phyloP scores from a whole-genome alignment of 2,888 invertebrate species.

The Aporophyla lueneburgensis region DNA sequence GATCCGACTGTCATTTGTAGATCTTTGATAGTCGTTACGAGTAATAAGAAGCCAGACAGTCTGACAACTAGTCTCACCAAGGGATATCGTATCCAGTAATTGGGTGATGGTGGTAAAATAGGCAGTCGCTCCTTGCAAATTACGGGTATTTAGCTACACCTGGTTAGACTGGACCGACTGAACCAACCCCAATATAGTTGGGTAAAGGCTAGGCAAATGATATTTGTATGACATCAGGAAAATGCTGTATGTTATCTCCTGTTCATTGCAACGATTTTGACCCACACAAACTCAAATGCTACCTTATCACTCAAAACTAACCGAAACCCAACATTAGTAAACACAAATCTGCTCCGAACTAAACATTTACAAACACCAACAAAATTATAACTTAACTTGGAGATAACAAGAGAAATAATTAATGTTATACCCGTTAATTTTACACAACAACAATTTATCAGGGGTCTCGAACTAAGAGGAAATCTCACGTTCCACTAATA shows the following conservation, averaged over 20 bases:
- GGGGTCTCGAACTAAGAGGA: slow-evolving; percentile 43
- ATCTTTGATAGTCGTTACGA: too few species aligned
- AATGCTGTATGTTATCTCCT: background rate
- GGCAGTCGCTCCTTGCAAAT: too few species aligned
- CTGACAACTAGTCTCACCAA: too few species aligned
- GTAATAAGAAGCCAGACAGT: too few species aligned
- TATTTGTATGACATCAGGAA: background rate
- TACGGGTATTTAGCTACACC: too few species aligned
- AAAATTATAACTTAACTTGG: slow-evolving; percentile 61
- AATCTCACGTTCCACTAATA: slow-evolving; percentile 67
- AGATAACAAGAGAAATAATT: slow-evolving; percentile 77
- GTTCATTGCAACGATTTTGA: background rate
- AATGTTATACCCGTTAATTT: slow-evolving; percentile 77
- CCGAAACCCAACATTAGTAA: slow-evolving; percentile 2
- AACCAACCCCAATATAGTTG: background rate
- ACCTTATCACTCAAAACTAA: slow-evolving; percentile 17
- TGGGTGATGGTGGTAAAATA: too few species aligned
- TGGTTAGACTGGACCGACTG: too few species aligned
- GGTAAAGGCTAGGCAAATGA: too few species aligned
- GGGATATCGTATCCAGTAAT: too few species aligned
- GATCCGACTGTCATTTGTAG: too few species aligned
- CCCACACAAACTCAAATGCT: background rate
- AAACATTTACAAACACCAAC: slow-evolving; percentile 55
- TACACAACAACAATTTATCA: slow-evolving; percentile 73
- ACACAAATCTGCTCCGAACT: slow-evolving; percentile 49